Evolutionary conservation across 1,140 invertebrate genomes (phyloP).

Genomic region (Drosophila guanche): DNA sequence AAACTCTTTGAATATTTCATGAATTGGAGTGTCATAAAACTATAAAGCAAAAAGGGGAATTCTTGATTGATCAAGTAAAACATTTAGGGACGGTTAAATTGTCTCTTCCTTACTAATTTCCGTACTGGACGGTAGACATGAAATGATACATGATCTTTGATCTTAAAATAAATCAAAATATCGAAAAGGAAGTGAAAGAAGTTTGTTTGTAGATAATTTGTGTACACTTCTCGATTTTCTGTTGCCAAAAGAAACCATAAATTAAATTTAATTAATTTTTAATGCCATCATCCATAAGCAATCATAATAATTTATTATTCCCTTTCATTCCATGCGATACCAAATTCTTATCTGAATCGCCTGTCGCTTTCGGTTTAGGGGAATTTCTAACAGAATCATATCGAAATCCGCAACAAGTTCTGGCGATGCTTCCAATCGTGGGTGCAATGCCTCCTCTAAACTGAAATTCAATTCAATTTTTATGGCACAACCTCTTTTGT

Average conservation of each 20-base stretch:
- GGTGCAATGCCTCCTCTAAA: constrained; percentile 24
- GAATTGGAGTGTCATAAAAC: too few relatives aligned
- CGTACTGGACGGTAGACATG: too few relatives aligned
- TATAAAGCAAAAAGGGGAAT: too few relatives aligned
- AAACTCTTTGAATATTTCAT: too few relatives aligned
- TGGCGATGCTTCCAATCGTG: constrained; percentile 4
- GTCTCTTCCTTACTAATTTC: too few relatives aligned
- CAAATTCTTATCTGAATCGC: constrained; percentile 36
- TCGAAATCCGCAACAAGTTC: constrained; percentile 32
- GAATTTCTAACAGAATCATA: constrained; percentile 24
- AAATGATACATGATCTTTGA: too few relatives aligned
- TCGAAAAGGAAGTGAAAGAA: not conserved
- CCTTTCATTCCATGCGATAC: not conserved
- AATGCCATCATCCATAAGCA: not conserved
- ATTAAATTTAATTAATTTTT: not conserved
- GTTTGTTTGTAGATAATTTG: not conserved
- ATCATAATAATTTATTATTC: constrained; percentile 10
- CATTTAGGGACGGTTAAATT: too few relatives aligned
- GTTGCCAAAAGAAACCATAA: not conserved
- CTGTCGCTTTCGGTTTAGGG: constrained; percentile 41
- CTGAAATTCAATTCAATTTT: constrained; percentile 10
- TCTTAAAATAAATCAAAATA: not conserved
- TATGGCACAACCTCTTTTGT: constrained; percentile 42
- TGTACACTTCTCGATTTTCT: not conserved
- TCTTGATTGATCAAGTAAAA: too few relatives aligned